Evolutionary conservation across 2,797 vertebrate species (phyloP), one percentile per base, ranked within the genome.

Genomic region (Tokudaia muenninki): DNA sequence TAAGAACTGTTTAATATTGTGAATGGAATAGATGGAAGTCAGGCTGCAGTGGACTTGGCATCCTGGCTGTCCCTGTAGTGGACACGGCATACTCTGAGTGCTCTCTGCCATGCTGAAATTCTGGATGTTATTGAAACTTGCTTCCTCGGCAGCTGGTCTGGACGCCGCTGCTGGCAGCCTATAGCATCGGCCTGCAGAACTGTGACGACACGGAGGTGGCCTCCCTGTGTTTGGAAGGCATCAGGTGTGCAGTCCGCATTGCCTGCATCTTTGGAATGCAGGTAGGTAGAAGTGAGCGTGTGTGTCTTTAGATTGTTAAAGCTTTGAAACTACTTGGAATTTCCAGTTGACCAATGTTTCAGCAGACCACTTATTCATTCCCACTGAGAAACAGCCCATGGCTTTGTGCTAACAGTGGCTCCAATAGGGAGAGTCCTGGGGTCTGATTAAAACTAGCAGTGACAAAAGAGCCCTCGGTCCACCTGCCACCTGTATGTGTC

Each of bases 191-290:
- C 1, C 98, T 99, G 90, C 99, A 99, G 98, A 99, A 99, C 98
- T 99, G 99, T 82, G 99, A 99, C 1, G 99, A 99, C 98, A 99
- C 99, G 0, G 99, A 99, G 79, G 99, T 99, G 87, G 99, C 99
- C 0, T 99, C 99, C 0, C 98, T 99, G 96, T 99, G 99, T 97
- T 98, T 99, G 97, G 99, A 99, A 98, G 99, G 99, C 92, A 99
- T 99, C 77, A 99, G 99, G 24, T 99, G 99, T 98, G 99, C 99
- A 11, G 98, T 99, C 97, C 98, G 99, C 97, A 99, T 99, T 14
- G 99, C 99, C 80, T 99, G 99, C 95, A 99, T 99, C 98, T 99
- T 99, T 97, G 99, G 96, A 98, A 99, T 99, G 99, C 99, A 99
- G 99, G 99, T 99, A 93, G 91, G 99, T 98, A 10, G 74, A 17